These are phyloP conservation scores for Siphamia tubifer DNA, from an alignment of 2,113 vertebrate species.

Conservation along the genomic window DNA sequence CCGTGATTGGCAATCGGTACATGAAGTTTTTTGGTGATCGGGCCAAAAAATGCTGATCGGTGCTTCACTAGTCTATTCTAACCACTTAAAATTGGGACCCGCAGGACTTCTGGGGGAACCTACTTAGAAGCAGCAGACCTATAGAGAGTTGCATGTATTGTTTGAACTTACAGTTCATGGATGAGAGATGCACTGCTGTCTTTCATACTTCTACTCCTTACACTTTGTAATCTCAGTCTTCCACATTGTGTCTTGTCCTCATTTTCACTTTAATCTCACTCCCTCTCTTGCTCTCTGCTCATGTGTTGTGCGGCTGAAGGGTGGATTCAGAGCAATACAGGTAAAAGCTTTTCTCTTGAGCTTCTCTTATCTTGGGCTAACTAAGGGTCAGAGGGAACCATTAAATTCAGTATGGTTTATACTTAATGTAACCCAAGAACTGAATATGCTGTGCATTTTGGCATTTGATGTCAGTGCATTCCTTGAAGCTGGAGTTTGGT, in stretches of 20 bases:
- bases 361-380: constrained; percentile 61
- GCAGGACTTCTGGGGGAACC: background rate
- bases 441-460: constrained; percentile 13
- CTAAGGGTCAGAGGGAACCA: constrained; percentile 61
- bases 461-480: constrained; percentile 13
- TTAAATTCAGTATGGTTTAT: constrained; percentile 19
- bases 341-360: constrained; percentile 81
- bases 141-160: constrained; percentile 41
- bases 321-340: constrained; percentile 99
- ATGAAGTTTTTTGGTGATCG: too few species aligned
- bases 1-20: too few species aligned
- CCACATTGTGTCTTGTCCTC: constrained; percentile 53
- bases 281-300: constrained; percentile 77
- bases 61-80: background rate
- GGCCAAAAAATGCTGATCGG: too few species aligned
- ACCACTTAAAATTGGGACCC: background rate
- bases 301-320: constrained; percentile 88
- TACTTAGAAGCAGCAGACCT: background rate
- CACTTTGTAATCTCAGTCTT: constrained; percentile 40
- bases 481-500: constrained; percentile 9
- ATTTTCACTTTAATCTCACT: constrained; percentile 69
- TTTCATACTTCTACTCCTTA: constrained; percentile 27
- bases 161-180: constrained; percentile 22
- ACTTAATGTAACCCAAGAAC: constrained; percentile 3
- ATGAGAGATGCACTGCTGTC: constrained; percentile 47